Evolutionary conservation across 2,888 invertebrate species (phyloP), one percentile per base, ranked within the genome.

Genomic region (Xanthorhoe designata): DNA sequence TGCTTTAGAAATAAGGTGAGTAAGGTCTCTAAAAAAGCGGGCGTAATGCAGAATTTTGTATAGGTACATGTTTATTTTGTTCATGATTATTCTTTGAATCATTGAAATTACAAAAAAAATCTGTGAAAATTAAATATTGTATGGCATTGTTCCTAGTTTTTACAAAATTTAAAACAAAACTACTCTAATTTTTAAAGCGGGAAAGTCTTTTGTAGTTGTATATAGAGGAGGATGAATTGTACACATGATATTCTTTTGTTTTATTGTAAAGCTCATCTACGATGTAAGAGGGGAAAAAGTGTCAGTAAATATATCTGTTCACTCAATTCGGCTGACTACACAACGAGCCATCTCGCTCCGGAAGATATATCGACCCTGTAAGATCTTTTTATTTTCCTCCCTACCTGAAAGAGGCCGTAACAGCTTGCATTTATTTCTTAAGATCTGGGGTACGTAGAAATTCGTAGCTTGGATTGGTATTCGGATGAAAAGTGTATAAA

Each of bases 341-440:
- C 42, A 61, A 63, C 47, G 62, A 69, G 69, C 53, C 45, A 61
- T 53, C 76, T 80, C 73, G 71, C 78, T 77, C 71, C 77, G 75
- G 73, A 81, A 85, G 83, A 86, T 85, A 85, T 83, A 87, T 86
- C 75, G 83, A 78, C 75, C 75, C 73, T 66, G 82, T 83, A 81
- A 79, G 82, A 84, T 80, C 75, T 85, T 86, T 74, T 85, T 86
- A 82, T 81, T 83, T 78, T 79, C 76, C 75, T 70, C 70, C 66
- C 62, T 65, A 66, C 70, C 69, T 70, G 70, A 71, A 73, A 66
- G 74, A 76, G 74, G 76, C 76, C 73, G 71, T 84, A 85, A 85
- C 83, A 83, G 82, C 85, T 83, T 84, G 84, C 84, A 84, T 87
- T 87, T 87, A 85, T 86, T 85, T 83, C 78, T 78, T 75, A 74